Evolutionary conservation across 1,140 invertebrate species (phyloP).

Genomic region (Saxidomus purpurata): DNA sequence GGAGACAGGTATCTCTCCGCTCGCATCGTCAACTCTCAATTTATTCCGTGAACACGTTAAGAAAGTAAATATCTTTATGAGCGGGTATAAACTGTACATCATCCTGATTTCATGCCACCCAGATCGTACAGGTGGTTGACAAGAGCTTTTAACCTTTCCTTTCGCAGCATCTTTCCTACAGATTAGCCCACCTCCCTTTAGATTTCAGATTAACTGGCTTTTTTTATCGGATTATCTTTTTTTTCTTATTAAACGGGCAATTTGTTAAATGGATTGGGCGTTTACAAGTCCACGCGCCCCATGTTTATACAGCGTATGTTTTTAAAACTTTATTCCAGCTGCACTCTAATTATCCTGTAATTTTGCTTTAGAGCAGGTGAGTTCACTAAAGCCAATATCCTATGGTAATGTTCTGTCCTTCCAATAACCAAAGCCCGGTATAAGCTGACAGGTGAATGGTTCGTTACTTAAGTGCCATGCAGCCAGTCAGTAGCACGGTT

Average conservation of each 20-base stretch:
- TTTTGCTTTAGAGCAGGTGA: background rate
- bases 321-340: background rate
- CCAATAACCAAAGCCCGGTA: too few relatives aligned
- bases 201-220: too few relatives aligned
- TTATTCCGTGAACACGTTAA: background rate
- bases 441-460: too few relatives aligned
- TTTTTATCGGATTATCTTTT: too few relatives aligned
- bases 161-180: background rate
- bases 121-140: background rate
- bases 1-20: background rate
- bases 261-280: background rate
- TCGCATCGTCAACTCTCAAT: background rate
- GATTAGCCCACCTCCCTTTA: too few relatives aligned
- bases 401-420: too few relatives aligned
- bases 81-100: conserved; percentile 9
- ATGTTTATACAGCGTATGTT: background rate
- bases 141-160: background rate
- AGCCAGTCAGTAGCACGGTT: too few relatives aligned
- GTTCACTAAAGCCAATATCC: background rate
- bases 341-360: background rate
- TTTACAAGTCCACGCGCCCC: background rate
- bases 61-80: conserved; percentile 40
- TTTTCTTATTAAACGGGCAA: background rate
- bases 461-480: too few relatives aligned
- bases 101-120: background rate